Base-by-base conservation (phyloP, 2,888 invertebrate genomes). In the Blastobasis lacticolella region DNA sequence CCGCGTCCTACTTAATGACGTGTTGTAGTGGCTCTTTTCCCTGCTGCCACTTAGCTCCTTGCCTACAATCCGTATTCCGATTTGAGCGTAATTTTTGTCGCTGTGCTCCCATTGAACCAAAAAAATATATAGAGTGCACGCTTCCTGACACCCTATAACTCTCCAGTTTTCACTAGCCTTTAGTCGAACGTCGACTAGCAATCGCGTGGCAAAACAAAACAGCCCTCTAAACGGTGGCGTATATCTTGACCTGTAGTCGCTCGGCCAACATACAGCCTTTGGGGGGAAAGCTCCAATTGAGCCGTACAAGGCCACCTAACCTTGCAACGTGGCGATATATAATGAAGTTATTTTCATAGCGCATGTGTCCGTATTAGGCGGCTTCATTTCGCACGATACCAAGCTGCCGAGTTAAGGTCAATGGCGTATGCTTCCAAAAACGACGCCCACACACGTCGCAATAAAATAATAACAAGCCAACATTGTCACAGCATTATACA, bases 371-470 rank as follows among this genome's bases (percentile, higher is more conserved):
- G 36, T 45, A 50, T 50, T 50, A 46, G 53, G 53, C 45, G 45
- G 47, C 23, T 42, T 53, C 50, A 45, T 50, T 53, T 45, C 10
- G 50, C 50, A 45, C 43, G 36, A 46, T 45, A 5, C 48, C 49
- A 23, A 43, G 45, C 49, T 23, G 42, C 8, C 38, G 44, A 36
- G 10, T 38, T 57, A 63, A 67, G 67, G 67, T 64, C 66, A 67
- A 53, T 60, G 61, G 49, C 57, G 50, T 49, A 44, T 45, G 37
- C 61, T 23, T 38, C 49, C 62, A 52, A 67, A 66, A 56, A 61
- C 55, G 61, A 66, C 38, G 44, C 53, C 46, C 64, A 66, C 65
- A 52, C 62, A 62, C 60, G 63, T 64, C 63, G 62, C 58, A 58
- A 48, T 23, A 23, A 23, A 23, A 23, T 23, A 23, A 23, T 23